Percentiles rank a stretch among this genome's conserved stretches.
These are phyloP conservation scores for Hiodon alosoides DNA, from an alignment of 2,113 vertebrate species.

Conservation along the genomic window DNA sequence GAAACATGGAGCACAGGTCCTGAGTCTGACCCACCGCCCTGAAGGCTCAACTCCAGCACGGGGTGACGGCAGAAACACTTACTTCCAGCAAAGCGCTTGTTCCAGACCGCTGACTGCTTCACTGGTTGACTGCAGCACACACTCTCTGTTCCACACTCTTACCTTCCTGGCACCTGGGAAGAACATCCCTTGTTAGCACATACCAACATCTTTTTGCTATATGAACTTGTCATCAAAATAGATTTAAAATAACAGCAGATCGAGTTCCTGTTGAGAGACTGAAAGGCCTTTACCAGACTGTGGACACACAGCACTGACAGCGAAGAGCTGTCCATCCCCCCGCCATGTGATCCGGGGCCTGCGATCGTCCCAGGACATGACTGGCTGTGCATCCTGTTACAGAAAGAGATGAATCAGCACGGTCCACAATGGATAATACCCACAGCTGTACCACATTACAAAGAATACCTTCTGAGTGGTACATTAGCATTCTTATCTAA, in stretches of 20 bases:
- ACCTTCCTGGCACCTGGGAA: slow-evolving; percentile 70
- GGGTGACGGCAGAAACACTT: slow-evolving; percentile 35
- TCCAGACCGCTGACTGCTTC: slow-evolving; percentile 82
- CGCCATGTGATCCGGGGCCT: slow-evolving; percentile 79
- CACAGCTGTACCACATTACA: not conserved
- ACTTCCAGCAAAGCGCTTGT: slow-evolving; percentile 88
- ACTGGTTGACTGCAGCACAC: slow-evolving; percentile 87
- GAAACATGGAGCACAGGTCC: slow-evolving; percentile 30
- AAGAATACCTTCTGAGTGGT: not conserved
- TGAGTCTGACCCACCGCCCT: not conserved
- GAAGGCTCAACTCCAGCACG: not conserved
- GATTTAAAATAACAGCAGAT: not conserved
- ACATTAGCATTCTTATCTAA: not conserved
- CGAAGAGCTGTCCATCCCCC: slow-evolving; percentile 91
- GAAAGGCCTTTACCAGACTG: slow-evolving; percentile 64
- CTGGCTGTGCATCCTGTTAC: slow-evolving; percentile 64
- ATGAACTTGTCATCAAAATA: not conserved
- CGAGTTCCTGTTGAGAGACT: not conserved
- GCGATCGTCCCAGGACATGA: slow-evolving; percentile 78
- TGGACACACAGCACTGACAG: slow-evolving; percentile 79
- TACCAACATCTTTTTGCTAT: not conserved
- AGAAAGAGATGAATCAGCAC: not conserved
- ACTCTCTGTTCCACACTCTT: slow-evolving; percentile 81
- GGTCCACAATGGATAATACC: not conserved
- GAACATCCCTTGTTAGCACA: slow-evolving; percentile 44